Conservation (phyloP, 2,113 vertebrate genomes). For the Dolichotis patagonum region DNA sequence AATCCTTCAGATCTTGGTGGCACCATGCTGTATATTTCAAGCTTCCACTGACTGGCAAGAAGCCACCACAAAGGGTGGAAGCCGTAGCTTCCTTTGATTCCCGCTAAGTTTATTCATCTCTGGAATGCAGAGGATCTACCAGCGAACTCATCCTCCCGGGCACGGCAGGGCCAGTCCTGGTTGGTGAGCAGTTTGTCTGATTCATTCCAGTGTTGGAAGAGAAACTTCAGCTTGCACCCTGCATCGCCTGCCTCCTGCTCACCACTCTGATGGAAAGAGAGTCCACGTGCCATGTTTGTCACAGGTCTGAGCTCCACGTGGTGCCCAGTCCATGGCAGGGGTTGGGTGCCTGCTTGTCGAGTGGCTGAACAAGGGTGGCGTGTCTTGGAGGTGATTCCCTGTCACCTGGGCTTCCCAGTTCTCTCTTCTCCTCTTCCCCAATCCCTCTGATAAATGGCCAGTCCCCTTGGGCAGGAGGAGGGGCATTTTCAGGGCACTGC, state of each 20-base stretch:
- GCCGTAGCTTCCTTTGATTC: fast-evolving
- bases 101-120: background rate
- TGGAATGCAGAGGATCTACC: fast-evolving
- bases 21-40: background rate
- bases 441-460: conserved; percentile 57
- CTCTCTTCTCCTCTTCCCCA: background rate
- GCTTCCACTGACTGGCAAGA: fast-evolving
- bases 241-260: background rate
- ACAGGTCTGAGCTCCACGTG: fast-evolving
- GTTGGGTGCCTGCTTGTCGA: fast-evolving
- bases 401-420: background rate
- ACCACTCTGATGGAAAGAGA: fast-evolving
- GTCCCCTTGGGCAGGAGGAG: background rate
- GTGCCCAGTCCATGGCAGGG: fast-evolving
- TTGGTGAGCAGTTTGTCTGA: background rate
- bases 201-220: background rate
- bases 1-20: background rate
- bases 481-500: conserved; percentile 29
- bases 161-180: fast-evolving
- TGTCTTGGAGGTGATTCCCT: background rate
- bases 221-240: fast-evolving
- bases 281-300: fast-evolving
- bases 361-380: background rate
- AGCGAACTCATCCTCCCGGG: background rate
- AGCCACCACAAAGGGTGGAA: fast-evolving